Conservation (phyloP, 2,113 vertebrate genomes). For the Xyliphius kryptos region DNA sequence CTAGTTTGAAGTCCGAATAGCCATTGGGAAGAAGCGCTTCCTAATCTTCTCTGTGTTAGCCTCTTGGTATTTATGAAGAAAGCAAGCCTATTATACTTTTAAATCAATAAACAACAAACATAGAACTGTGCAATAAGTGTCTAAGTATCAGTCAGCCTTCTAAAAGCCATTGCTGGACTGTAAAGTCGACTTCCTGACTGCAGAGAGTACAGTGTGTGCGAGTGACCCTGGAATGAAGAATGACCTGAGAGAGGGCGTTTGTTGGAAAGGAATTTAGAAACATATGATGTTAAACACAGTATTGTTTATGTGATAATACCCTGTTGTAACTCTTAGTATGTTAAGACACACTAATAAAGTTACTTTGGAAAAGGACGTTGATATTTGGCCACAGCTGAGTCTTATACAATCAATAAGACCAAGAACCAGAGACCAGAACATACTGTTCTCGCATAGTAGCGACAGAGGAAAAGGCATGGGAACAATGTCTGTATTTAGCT, state of each 20-base stretch:
- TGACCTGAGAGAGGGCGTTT: constrained; percentile 4
- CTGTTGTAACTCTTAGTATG: not conserved
- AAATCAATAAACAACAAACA: constrained; percentile 1
- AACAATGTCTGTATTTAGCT: constrained; percentile 35
- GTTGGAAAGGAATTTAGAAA: constrained; percentile 8
- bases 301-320: not conserved
- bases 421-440: constrained; percentile 12
- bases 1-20: too few species aligned
- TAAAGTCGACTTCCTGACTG: constrained; percentile 19
- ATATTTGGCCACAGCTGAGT: constrained; percentile 29
- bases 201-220: constrained; percentile 11
- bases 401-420: constrained; percentile 17
- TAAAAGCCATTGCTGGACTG: constrained; percentile 34
- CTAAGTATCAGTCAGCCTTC: constrained; percentile 37
- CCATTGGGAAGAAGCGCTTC: too few species aligned
- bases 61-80: too few species aligned
- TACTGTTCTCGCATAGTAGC: constrained; percentile 26
- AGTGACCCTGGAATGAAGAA: constrained; percentile 12
- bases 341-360: constrained; percentile 27
- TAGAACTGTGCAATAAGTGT: constrained; percentile 39
- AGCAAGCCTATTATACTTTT: too few species aligned
- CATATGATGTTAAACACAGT: not conserved
- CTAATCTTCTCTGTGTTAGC: too few species aligned
- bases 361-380: constrained; percentile 28
- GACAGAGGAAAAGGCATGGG: constrained; percentile 22